Conservation (phyloP, 2,888 invertebrate species). For the Troides oblongomaculatus region DNA sequence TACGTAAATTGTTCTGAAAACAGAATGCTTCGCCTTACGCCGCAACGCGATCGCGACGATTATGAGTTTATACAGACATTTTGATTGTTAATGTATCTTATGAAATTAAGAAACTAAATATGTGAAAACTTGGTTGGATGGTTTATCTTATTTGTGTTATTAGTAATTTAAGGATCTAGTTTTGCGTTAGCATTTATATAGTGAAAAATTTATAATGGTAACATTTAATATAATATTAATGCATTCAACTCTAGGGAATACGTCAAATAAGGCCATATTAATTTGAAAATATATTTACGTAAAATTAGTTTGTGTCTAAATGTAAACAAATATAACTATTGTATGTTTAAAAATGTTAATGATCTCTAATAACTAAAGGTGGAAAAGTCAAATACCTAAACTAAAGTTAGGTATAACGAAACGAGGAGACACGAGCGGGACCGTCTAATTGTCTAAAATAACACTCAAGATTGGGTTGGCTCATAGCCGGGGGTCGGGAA, state of each 20-base stretch:
- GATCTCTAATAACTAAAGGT: constrained; percentile 6
- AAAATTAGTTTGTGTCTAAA: too few species aligned
- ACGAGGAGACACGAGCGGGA: constrained; percentile 32
- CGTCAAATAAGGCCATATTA: neutral
- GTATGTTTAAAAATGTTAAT: neutral
- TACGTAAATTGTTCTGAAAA: constrained; percentile 50
- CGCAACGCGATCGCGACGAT: neutral
- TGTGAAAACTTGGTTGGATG: neutral
- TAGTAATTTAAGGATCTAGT: too few species aligned
- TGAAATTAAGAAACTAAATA: neutral
- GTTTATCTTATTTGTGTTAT: too few species aligned
- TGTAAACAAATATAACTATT: too few species aligned
- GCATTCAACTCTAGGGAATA: neutral
- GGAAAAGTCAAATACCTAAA: constrained; percentile 14
- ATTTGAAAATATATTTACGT: neutral
- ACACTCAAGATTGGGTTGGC: constrained; percentile 55
- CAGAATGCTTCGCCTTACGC: constrained; percentile 10
- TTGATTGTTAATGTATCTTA: neutral
- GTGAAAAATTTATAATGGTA: too few species aligned
- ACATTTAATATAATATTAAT: too few species aligned
- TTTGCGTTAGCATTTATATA: too few species aligned
- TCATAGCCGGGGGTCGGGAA: constrained; percentile 50
- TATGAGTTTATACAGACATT: constrained; percentile 2
- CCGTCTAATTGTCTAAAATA: constrained; percentile 58
- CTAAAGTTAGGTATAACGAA: constrained; percentile 31